These are phyloP conservation scores for Corythaixoides concolor DNA, from an alignment of 2,113 vertebrate genomes.

Conservation along the genomic window DNA sequence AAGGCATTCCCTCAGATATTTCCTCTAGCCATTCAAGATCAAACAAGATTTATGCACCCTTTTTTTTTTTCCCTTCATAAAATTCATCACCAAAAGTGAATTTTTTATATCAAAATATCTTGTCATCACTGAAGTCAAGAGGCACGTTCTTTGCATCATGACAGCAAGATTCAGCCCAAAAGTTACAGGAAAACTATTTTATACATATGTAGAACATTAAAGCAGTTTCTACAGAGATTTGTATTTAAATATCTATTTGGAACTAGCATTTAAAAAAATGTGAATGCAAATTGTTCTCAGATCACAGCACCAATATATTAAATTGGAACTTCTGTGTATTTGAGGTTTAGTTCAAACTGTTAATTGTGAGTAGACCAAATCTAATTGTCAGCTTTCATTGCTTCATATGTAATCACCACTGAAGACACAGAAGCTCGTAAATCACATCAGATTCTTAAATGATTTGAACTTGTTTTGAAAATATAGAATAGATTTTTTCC, in stretches of 20 bases:
- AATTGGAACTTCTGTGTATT: not conserved
- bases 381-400: not conserved
- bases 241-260: not conserved
- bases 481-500: not conserved
- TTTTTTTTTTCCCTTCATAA: not conserved
- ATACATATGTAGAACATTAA: not conserved
- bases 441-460: not conserved
- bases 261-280: not conserved
- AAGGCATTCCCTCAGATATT: not conserved
- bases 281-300: not conserved
- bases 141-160: not conserved
- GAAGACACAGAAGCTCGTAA: not conserved
- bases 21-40: not conserved
- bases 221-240: not conserved
- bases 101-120: not conserved
- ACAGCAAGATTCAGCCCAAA: not conserved
- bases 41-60: not conserved
- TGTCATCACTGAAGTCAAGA: not conserved
- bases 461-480: not conserved
- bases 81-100: not conserved
- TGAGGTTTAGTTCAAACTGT: not conserved
- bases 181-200: not conserved
- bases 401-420: not conserved
- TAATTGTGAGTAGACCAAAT: not conserved
- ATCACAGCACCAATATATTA: not conserved